Conservation (phyloP, 2,888 invertebrate species). For the Calliopum simillimum region DNA sequence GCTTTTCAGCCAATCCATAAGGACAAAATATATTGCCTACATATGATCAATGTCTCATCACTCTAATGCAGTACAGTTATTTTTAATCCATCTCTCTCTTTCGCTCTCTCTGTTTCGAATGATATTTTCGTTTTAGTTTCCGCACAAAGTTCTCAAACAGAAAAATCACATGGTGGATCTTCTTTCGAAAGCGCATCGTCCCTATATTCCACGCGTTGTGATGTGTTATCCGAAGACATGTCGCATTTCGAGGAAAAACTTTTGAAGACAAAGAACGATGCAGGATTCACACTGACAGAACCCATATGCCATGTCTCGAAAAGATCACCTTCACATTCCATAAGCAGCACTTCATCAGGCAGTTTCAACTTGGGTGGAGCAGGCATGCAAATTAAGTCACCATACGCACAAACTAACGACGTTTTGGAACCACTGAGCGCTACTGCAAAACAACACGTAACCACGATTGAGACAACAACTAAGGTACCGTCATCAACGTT, state of each 20-base stretch:
- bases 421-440: neutral
- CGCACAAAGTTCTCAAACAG: constrained; percentile 68
- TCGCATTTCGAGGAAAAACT: constrained; percentile 67
- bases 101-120: neutral
- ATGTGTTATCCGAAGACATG: constrained; percentile 74
- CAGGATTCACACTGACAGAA: neutral
- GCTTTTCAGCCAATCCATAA: constrained; percentile 12
- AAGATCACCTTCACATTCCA: constrained; percentile 70
- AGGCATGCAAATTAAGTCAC: constrained; percentile 55
- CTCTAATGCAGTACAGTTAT: no score
- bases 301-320: constrained; percentile 50
- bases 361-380: constrained; percentile 69
- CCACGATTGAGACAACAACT: constrained; percentile 7
- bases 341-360: constrained; percentile 72
- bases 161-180: constrained; percentile 78
- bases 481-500: constrained; percentile 15
- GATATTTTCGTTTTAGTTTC: constrained; percentile 57
- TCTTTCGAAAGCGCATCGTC: constrained; percentile 91
- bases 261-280: constrained; percentile 19
- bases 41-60: no score
- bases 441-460: neutral
- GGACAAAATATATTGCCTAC: neutral
- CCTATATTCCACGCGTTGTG: constrained; percentile 81
- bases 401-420: constrained; percentile 32
- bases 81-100: no score